Percentiles rank a stretch among this genome's conserved stretches.
Evolutionary conservation across 1,140 invertebrate genomes (phyloP).

Genomic region (Steinernema feltiae): DNA sequence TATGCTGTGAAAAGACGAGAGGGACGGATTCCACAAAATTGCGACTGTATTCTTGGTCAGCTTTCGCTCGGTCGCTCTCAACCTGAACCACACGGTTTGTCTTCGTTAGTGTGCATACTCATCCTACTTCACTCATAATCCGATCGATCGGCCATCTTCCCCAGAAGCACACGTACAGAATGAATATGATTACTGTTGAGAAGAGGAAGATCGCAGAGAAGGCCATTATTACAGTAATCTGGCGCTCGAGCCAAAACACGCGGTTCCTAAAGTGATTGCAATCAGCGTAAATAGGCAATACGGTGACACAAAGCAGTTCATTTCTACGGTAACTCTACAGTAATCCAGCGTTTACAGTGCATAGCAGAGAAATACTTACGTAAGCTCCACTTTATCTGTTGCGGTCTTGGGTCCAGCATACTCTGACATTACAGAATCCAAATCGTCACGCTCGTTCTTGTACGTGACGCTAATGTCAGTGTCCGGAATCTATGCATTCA

Average conservation of each 20-base stretch:
- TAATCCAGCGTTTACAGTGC: no score
- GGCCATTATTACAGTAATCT: constrained; percentile 41
- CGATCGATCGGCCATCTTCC: constrained; percentile 38
- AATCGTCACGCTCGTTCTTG: neutral
- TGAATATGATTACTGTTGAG: constrained; percentile 41
- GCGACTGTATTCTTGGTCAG: neutral
- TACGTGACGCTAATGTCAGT: constrained; percentile 28
- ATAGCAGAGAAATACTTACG: no score
- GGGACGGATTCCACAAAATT: constrained; percentile 33
- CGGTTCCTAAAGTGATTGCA: constrained; percentile 41
- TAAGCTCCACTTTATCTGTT: neutral
- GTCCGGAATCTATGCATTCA: constrained; percentile 24
- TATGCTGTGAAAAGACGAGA: constrained; percentile 21
- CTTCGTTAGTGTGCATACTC: neutral
- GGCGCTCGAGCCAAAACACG: constrained; percentile 46
- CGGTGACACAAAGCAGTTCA: no score
- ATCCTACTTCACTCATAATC: constrained; percentile 16
- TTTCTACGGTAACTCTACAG: no score
- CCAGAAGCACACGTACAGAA: constrained; percentile 49
- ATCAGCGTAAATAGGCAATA: no score
- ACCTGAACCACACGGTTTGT: neutral
- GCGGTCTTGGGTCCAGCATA: neutral
- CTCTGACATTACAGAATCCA: neutral
- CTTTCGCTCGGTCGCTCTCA: neutral
- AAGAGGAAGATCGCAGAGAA: constrained; percentile 40